Conservation (phyloP, 2,888 invertebrate species). For the Carterocephalus palaemon region DNA sequence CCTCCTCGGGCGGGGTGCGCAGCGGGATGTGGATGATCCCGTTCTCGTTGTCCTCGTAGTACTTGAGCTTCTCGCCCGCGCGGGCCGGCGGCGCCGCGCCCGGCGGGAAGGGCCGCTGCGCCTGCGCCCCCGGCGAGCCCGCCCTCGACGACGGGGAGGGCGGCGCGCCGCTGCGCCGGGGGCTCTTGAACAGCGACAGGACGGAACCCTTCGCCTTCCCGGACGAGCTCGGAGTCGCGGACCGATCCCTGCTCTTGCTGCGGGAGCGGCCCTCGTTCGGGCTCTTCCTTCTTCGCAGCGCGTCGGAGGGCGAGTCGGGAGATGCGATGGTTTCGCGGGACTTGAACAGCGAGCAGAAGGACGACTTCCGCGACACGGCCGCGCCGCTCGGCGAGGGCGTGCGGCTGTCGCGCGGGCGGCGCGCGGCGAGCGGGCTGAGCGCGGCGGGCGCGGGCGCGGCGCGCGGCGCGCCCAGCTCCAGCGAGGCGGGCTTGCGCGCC, state of each 20-base stretch:
- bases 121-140: constrained; percentile 51
- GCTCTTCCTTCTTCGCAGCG: constrained; percentile 62
- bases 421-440: constrained; percentile 45
- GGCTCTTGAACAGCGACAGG: constrained; percentile 82
- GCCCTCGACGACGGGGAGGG: constrained; percentile 60
- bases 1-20: constrained; percentile 85
- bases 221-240: constrained; percentile 76
- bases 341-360: constrained; percentile 89
- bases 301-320: constrained; percentile 80
- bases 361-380: constrained; percentile 86
- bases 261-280: constrained; percentile 76
- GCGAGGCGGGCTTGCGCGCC: constrained; percentile 79
- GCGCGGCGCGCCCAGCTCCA: constrained; percentile 64
- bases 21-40: constrained; percentile 85
- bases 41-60: constrained; percentile 82
- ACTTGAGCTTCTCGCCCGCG: constrained; percentile 64
- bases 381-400: constrained; percentile 84
- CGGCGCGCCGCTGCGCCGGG: constrained; percentile 55
- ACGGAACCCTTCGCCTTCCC: constrained; percentile 82
- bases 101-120: constrained; percentile 47
- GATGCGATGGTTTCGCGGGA: constrained; percentile 83
- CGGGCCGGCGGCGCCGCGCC: constrained; percentile 43
- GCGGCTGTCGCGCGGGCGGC: constrained; percentile 46
- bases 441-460: constrained; percentile 44
- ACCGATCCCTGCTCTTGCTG: constrained; percentile 82